Percentiles rank a stretch among this genome's conserved stretches.
These are phyloP conservation scores for Threskiornis aethiopicus DNA, from an alignment of 2,797 vertebrate species.

Conservation along the genomic window DNA sequence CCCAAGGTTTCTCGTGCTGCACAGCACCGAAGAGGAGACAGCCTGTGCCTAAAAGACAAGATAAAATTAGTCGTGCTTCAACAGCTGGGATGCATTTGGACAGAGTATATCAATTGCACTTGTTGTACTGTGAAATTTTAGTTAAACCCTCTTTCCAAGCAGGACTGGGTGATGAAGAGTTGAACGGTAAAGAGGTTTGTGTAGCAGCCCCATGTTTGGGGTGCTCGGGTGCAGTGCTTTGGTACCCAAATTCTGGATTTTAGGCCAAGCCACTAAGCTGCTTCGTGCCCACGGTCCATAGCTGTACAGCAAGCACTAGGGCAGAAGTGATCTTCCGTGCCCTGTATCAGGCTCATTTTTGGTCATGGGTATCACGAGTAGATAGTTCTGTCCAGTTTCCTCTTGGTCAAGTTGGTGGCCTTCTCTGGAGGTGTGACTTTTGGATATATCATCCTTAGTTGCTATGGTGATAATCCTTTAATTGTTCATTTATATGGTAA, in stretches of 20 bases:
- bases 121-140: not conserved
- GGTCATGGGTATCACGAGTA: not conserved
- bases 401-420: not conserved
- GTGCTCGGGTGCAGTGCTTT: not conserved
- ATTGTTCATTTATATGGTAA: not conserved
- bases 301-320: not conserved
- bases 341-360: not conserved
- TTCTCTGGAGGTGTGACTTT: not conserved
- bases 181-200: not conserved
- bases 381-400: not conserved
- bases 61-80: not conserved
- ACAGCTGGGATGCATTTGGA: not conserved
- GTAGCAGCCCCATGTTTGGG: rapidly evolving
- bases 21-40: rapidly evolving
- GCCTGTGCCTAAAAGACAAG: not conserved
- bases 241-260: not conserved
- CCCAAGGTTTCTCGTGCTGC: not conserved
- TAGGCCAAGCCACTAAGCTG: not conserved
- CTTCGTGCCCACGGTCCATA: not conserved
- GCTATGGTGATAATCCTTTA: not conserved
- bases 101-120: not conserved
- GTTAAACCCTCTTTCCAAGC: not conserved
- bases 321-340: not conserved
- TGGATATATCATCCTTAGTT: not conserved
- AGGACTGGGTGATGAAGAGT: not conserved